Conservation (phyloP, 64 coral and sea anemone species). For the Pocillopora verrucosa region DNA sequence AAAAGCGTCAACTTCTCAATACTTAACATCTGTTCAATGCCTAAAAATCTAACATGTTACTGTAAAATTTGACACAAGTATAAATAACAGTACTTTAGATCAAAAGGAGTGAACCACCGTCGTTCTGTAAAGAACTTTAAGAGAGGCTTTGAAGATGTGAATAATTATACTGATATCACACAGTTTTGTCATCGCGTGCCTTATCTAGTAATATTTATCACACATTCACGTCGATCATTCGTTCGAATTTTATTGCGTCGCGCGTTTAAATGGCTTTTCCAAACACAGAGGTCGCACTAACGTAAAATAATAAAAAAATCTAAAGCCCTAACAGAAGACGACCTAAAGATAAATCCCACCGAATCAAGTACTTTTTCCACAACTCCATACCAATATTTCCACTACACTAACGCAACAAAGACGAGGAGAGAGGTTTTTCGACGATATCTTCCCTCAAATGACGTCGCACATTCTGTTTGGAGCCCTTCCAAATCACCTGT, state of each 20-base stretch:
- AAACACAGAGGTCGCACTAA: neutral
- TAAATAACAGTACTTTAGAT: neutral
- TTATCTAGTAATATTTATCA: neutral
- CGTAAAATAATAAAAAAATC: neutral
- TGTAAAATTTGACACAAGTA: slow-evolving; percentile 13
- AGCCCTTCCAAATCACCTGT: neutral
- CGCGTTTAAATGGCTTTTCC: neutral
- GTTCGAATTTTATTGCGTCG: slow-evolving; percentile 4
- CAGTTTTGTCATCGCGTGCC: neutral
- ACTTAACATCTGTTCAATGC: neutral
- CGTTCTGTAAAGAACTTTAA: neutral
- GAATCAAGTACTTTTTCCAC: neutral
- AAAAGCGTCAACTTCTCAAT: neutral
- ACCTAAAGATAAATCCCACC: neutral
- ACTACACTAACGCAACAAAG: too few relatives aligned
- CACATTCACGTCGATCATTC: neutral
- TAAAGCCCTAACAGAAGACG: neutral
- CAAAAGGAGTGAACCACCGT: neutral
- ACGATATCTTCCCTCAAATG: too few relatives aligned
- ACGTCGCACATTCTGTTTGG: too few relatives aligned
- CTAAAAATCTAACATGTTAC: neutral
- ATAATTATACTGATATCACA: neutral
- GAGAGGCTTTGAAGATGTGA: neutral
- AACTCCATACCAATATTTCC: too few relatives aligned
- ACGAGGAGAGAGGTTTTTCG: too few relatives aligned